Evolutionary conservation across 2,113 vertebrate species (phyloP), one percentile per base, ranked within the genome.

Genomic region (Melanerpes formicivorus): DNA sequence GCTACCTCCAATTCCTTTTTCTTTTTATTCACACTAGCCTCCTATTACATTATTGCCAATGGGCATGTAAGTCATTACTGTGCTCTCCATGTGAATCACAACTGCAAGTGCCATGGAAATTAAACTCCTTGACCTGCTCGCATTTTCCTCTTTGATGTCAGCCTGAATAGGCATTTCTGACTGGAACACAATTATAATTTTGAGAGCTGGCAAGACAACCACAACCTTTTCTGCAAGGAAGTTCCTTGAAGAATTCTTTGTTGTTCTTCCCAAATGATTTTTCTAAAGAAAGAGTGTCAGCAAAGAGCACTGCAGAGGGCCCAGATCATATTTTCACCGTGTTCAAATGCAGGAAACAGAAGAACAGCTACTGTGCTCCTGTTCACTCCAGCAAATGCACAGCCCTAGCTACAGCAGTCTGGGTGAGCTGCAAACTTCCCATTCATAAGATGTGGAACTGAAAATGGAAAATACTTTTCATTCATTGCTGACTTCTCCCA

Each of bases 141-240:
- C 76, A 84, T 94, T 96, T 95, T 86, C 46, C 91, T 77, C 96
- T 96, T 97, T 97, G 95, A 97, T 94, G 95, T 96, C 84, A 69
- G 84, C 30, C 91, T 96, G 95, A 97, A 96, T 96, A 94, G 94
- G 80, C 93, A 94, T 94, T 96, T 96, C 92, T 97, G 91, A 97
- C 77, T 94, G 86, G 91, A 89, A 84, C 91, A 75, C 32, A 94
- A 85, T 86, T 93, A 93, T 96, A 96, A 95, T 93, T 95, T 93
- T 87, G 90, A 86, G 90, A 89, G 86, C 90, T 93, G 87, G 93
- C 76, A 52, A 93, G 91, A 64, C 92, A 79, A 59, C 65, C 86
- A 62, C 87, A 93, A 90, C 60, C 32, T 95, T 87, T 93, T 94
- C 84, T 92, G 56, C 30, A 18, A 91, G 84, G 87, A 71, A 76